Conservation (phyloP, 2,113 vertebrate genomes). For the Trogon melanurus region DNA sequence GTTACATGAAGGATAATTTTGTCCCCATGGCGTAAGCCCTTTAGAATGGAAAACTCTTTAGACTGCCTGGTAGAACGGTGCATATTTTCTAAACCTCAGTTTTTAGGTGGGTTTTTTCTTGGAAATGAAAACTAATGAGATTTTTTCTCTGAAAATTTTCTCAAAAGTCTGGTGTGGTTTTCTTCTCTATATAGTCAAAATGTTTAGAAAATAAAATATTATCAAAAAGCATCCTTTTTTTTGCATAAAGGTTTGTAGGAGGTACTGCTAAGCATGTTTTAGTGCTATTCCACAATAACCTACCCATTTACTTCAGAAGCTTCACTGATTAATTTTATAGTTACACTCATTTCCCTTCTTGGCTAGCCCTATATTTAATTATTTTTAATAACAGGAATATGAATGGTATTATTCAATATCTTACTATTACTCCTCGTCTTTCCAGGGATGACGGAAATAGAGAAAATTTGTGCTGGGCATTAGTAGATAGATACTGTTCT, state of each 20-base stretch:
- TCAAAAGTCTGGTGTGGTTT: not conserved
- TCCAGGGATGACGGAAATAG: not conserved
- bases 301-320: constrained; percentile 17
- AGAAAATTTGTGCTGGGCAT: not conserved
- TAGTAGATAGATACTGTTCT: not conserved
- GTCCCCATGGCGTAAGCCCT: not conserved
- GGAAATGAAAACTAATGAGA: not conserved
- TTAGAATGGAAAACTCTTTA: not conserved
- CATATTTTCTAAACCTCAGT: not conserved
- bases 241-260: not conserved
- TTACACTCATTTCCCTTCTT: constrained; percentile 41
- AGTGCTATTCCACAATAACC: not conserved
- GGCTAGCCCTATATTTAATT: constrained; percentile 29
- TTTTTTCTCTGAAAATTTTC: not conserved
- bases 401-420: not conserved
- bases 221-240: not conserved
- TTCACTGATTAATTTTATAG: constrained; percentile 25
- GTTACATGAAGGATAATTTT: not conserved
- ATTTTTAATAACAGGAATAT: constrained; percentile 39
- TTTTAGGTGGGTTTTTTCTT: not conserved
- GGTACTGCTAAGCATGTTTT: not conserved
- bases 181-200: not conserved
- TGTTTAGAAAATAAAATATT: not conserved
- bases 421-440: constrained; percentile 33
- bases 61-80: not conserved